These are phyloP conservation scores for Coelopa frigida DNA, from an alignment of 1,140 invertebrate species.

Conservation along the genomic window DNA sequence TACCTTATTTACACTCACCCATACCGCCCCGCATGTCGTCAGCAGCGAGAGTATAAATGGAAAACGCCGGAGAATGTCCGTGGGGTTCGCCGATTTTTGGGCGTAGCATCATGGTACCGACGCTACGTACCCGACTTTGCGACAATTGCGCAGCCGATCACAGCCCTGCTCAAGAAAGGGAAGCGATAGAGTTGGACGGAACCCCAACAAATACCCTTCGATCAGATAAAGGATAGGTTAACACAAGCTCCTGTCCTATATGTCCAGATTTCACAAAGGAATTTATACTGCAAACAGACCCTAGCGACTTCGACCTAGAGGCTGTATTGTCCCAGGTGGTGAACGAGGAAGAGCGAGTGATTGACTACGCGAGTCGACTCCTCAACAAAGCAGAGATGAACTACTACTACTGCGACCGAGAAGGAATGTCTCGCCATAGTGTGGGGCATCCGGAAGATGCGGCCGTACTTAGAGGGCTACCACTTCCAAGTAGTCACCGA, in stretches of 20 bases:
- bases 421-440: constrained; percentile 45
- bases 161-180: constrained; percentile 13
- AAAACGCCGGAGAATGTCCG: no score
- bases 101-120: no score
- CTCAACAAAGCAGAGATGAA: not conserved
- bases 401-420: constrained; percentile 4
- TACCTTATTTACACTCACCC: no score
- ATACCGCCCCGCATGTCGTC: no score
- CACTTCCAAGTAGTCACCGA: constrained; percentile 36
- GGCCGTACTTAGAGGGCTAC: not conserved
- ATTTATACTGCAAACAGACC: constrained; percentile 6
- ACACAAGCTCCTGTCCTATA: constrained; percentile 16
- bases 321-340: not conserved
- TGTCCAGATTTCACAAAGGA: constrained; percentile 17
- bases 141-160: no score
- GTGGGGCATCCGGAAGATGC: constrained; percentile 19
- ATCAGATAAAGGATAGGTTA: constrained; percentile 9
- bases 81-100: no score
- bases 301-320: not conserved
- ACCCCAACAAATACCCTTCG: constrained; percentile 8
- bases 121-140: no score
- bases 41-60: no score
- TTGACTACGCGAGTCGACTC: constrained; percentile 39
- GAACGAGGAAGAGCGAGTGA: constrained; percentile 14
- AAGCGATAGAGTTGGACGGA: constrained; percentile 8